Percentiles rank a stretch among this genome's conserved stretches.
Conservation (phyloP, 2,888 invertebrate genomes). For the Hipparchia sbordonii region DNA sequence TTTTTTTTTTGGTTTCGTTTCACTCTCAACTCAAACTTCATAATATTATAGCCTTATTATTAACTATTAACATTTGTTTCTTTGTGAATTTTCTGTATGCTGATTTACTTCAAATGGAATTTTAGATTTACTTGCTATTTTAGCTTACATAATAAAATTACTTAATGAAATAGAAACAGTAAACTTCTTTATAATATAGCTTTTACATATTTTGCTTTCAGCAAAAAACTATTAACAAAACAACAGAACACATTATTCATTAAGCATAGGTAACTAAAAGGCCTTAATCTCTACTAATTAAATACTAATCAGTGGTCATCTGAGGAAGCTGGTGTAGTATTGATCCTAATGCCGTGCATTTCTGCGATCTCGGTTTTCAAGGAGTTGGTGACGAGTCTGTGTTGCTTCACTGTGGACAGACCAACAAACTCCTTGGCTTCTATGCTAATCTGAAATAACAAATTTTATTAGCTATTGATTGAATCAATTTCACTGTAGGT, state of each 20-base stretch:
- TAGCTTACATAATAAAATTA: no score
- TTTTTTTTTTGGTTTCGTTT: no score
- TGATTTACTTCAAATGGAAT: no score
- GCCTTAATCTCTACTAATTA: not conserved
- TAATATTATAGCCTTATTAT: no score
- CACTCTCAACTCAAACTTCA: no score
- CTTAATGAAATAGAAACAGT: not conserved
- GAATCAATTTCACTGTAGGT: no score
- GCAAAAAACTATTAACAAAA: conserved; percentile 6
- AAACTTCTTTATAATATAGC: not conserved
- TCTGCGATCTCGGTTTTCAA: conserved; percentile 90
- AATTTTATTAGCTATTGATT: no score
- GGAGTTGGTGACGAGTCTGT: conserved; percentile 87
- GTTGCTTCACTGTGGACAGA: conserved; percentile 87
- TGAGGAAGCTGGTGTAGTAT: conserved; percentile 82
- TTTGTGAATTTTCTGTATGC: no score
- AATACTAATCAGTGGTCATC: conserved; percentile 34
- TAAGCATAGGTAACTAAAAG: not conserved
- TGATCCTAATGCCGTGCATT: conserved; percentile 92
- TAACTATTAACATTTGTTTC: no score
- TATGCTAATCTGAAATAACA: conserved; percentile 75
- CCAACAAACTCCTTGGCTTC: conserved; percentile 88
- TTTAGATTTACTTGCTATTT: no score
- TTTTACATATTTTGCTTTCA: not conserved
- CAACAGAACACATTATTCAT: not conserved